phyloP scores from a whole-genome alignment of 37 sponge, comb jelly and placozoan species.

The Cladorhizidae sp. region DNA sequence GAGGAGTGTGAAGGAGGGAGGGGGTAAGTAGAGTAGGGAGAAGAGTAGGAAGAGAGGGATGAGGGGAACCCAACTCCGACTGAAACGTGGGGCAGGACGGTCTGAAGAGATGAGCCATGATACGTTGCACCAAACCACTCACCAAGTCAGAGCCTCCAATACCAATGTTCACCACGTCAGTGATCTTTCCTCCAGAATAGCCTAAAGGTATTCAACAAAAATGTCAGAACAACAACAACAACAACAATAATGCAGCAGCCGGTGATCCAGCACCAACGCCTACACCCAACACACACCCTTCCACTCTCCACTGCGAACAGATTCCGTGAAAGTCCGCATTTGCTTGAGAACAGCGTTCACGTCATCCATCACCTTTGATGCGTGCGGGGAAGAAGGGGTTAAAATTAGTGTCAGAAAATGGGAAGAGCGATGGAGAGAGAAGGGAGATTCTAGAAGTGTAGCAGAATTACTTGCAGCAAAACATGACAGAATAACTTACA shows the following conservation, averaged over 20 bases:
- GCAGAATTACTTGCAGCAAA: not conserved
- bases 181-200: conserved; percentile 88
- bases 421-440: too few relatives aligned
- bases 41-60: too few relatives aligned
- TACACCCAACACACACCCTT: conserved; percentile 67
- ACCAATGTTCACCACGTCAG: conserved; percentile 99
- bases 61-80: too few relatives aligned
- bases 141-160: conserved; percentile 99
- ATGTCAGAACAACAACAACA: too few relatives aligned
- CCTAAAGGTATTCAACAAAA: too few relatives aligned
- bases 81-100: too few relatives aligned
- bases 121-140: too few relatives aligned
- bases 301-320: conserved; percentile 94
- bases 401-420: not conserved
- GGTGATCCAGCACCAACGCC: not conserved
- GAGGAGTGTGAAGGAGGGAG: too few relatives aligned
- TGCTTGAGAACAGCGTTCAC: conserved; percentile 92
- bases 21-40: too few relatives aligned
- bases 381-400: not conserved
- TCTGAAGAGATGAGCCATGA: too few relatives aligned
- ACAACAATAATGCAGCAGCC: not conserved
- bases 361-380: conserved; percentile 78
- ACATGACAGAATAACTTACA: conserved; percentile 51
- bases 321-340: conserved; percentile 89
- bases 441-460: too few relatives aligned